These are phyloP conservation scores for Holothuria leucospilota DNA, from an alignment of 53 echinoderm and acorn worm species.

Conservation along the genomic window DNA sequence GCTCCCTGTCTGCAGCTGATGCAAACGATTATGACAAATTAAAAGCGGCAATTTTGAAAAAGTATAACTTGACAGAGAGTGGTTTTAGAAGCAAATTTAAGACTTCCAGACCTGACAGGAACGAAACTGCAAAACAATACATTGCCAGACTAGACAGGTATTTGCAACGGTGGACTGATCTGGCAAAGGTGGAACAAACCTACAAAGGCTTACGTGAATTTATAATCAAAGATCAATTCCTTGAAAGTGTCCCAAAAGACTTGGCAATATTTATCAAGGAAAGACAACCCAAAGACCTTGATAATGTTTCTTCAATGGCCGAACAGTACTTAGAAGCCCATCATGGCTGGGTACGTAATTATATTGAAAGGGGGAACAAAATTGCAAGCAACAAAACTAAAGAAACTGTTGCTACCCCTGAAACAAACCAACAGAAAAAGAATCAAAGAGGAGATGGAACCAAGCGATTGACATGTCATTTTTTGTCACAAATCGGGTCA, in stretches of 20 bases:
- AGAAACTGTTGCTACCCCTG: too few species aligned
- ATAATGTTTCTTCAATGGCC: background rate
- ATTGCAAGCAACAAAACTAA: too few species aligned
- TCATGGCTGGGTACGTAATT: conserved; percentile 1
- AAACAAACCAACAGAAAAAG: too few species aligned
- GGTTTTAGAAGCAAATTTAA: conserved; percentile 53
- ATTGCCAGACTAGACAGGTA: conserved; percentile 16
- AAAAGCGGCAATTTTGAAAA: background rate
- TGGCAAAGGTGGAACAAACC: too few species aligned
- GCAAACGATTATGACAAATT: conserved; percentile 35
- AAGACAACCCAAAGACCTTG: background rate
- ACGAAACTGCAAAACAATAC: conserved; percentile 29
- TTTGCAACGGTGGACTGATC: too few species aligned
- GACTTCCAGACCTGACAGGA: conserved; percentile 18
- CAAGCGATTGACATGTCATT: background rate
- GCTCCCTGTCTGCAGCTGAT: background rate
- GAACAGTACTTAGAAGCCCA: conserved; percentile 51
- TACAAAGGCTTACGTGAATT: too few species aligned
- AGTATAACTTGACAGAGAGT: conserved; percentile 9
- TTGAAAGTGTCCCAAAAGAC: too few species aligned
- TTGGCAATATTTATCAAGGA: background rate
- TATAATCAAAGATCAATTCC: too few species aligned
- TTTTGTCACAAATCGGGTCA: background rate
- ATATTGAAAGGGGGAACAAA: too few species aligned
- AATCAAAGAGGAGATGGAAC: background rate